Conservation (phyloP, 2,888 invertebrate species). For the Plemyria rubiginata region DNA sequence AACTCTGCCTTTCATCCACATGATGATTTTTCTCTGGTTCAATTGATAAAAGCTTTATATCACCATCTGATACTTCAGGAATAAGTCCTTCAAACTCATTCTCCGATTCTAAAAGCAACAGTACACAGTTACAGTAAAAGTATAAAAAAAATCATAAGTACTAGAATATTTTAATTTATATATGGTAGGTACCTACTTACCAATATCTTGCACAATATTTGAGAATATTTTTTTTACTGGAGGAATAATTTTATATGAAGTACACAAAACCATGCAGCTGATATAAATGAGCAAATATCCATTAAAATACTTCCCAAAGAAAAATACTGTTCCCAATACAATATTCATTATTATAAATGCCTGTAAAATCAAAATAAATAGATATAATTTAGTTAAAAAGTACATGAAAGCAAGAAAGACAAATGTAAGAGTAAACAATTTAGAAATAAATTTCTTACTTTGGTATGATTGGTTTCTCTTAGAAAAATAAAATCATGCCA, state of each 20-base stretch:
- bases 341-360: conserved; percentile 73
- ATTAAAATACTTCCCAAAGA: conserved; percentile 68
- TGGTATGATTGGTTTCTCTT: conserved; percentile 73
- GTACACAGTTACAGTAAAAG: not conserved
- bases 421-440: not conserved
- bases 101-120: conserved; percentile 69
- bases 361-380: conserved; percentile 57
- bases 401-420: not conserved
- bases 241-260: conserved; percentile 64
- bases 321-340: conserved; percentile 59
- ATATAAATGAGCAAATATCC: conserved; percentile 69
- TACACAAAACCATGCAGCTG: conserved; percentile 59
- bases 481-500: conserved; percentile 64
- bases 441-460: conserved; percentile 54
- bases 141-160: conserved; percentile 6
- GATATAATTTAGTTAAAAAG: not conserved
- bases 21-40: conserved; percentile 64
- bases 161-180: too few species aligned
- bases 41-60: conserved; percentile 71
- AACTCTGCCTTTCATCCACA: conserved; percentile 70
- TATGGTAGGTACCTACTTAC: conserved; percentile 47
- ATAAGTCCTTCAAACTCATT: conserved; percentile 74
- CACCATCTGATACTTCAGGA: conserved; percentile 70
- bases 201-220: conserved; percentile 72
- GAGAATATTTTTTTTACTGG: conserved; percentile 58